Evolutionary conservation across 2,113 vertebrate genomes (phyloP).

Genomic region (Oncorhynchus gorbuscha): DNA sequence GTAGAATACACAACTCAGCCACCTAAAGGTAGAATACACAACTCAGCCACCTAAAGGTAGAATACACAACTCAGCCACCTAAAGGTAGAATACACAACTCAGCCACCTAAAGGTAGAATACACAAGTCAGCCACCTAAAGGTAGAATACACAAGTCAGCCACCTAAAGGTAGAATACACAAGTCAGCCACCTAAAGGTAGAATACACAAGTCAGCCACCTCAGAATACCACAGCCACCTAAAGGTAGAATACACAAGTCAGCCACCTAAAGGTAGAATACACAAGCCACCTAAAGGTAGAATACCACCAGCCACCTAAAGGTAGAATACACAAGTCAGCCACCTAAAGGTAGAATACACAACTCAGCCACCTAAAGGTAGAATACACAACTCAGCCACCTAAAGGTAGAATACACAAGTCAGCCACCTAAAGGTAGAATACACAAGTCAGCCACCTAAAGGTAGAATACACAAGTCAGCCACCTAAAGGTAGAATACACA

Average conservation of each 20-base stretch:
- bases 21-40: neutral
- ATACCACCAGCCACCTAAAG: neutral
- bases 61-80: no score
- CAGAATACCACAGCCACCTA: no score
- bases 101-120: neutral
- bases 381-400: no score
- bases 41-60: neutral
- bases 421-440: neutral
- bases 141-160: no score
- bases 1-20: no score
- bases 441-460: neutral
- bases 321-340: no score
- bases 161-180: neutral
- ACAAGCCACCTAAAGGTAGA: no score
- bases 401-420: neutral
- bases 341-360: neutral
- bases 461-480: no score
- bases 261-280: neutral
- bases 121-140: neutral
- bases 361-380: neutral
- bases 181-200: neutral
- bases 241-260: neutral
- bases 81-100: neutral
- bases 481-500: neutral
- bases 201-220: no score